Evolutionary conservation across 2,113 vertebrate genomes (phyloP), one percentile per base, ranked within the genome.

Genomic region (Triplophysa dalaica): DNA sequence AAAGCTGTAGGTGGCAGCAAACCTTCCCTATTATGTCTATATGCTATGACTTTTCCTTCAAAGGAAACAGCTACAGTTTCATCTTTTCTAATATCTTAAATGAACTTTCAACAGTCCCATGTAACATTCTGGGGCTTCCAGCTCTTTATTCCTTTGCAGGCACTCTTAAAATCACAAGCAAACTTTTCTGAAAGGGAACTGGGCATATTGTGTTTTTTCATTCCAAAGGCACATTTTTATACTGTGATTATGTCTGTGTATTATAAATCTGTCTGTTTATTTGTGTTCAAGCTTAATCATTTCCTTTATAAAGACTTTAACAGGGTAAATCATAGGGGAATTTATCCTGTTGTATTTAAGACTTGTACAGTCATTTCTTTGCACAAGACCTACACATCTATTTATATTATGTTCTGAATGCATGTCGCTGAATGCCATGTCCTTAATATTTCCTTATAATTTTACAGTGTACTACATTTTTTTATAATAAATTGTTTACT

Each of bases 401-500:
- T 93, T 90, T 92, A 90, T 91, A 88, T 92, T 87, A 50, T 80
- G 60, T 90, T 87, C 86, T 79, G 85, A 84, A 83, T 89, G 92
- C 91, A 92, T 93, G 92, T 91, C 87, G 81, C 83, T 86, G 86
- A 90, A 92, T 91, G 90, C 89, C 86, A 90, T 91, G 91, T 92
- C 85, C 88, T 91, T 92, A 91, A 86, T 90, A 89, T 85, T 87
- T 89, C 80, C 84, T 90, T 87, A 87, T n/a, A 88, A 90, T 87
- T 90, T 91, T 89, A 86, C 84, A 87, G 90, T 91, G 90, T 89
- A 84, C 89, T 67, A 90, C 85, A 68, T 92, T 93, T 89, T 52
- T 63, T 93, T 92, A 92, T 93, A 93, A 93, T 93, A 93, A 93
- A 93, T 89, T 86, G 88, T 90, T 91, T 91, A 89, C 81, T 79